A percentile compares a stretch with the other conserved stretches of the same genome.
These are phyloP conservation scores for Pedetes capensis DNA, from an alignment of 2,113 vertebrate species.

Conservation along the genomic window DNA sequence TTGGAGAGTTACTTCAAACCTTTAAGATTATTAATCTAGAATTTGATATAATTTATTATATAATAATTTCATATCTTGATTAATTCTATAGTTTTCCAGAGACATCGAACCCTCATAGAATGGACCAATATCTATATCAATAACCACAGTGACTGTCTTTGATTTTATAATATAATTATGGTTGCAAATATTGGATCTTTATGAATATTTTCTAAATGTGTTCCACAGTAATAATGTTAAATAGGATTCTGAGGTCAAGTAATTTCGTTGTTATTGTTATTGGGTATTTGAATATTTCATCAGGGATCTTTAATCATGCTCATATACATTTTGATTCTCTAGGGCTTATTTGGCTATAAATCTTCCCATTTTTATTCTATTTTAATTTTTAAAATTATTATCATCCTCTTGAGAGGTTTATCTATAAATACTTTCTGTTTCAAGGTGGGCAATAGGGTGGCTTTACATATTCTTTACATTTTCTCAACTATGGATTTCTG, in stretches of 20 bases:
- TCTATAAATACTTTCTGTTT: not conserved
- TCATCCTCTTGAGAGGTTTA: not conserved
- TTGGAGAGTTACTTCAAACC: not conserved
- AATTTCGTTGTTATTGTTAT: not conserved
- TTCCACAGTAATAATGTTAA: not conserved
- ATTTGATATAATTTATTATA: not conserved
- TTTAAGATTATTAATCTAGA: not conserved
- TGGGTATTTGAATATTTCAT: not conserved
- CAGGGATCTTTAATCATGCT: not conserved
- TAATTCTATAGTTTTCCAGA: not conserved
- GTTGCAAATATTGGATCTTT: not conserved
- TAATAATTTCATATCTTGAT: not conserved
- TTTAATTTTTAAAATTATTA: not conserved
- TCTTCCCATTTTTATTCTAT: not conserved
- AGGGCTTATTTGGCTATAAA: not conserved
- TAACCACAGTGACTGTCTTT: not conserved
- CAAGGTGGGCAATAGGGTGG: not conserved
- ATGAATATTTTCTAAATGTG: not conserved
- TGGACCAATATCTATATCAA: not conserved
- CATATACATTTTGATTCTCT: not conserved
- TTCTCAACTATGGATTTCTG: not conserved
- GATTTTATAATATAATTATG: not conserved
- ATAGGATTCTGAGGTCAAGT: not conserved
- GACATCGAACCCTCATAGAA: not conserved
- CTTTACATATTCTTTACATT: not conserved